These are phyloP conservation scores for Balanococcus diminutus DNA, from an alignment of 2,888 invertebrate genomes.

Conservation along the genomic window DNA sequence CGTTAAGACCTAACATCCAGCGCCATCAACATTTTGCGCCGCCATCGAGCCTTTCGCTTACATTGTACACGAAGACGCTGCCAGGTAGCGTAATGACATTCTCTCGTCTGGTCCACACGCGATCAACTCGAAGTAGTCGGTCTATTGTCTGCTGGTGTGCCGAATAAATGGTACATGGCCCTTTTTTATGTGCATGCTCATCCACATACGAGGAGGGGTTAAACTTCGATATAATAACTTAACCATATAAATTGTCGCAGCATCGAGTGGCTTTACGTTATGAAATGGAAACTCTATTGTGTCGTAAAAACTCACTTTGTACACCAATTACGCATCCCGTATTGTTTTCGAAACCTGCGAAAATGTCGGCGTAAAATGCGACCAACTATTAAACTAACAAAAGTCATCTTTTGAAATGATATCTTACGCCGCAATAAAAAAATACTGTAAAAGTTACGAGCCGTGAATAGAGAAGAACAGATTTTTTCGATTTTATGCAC, in stretches of 20 bases:
- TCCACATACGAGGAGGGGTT: not conserved
- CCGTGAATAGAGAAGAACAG: conserved; percentile 34
- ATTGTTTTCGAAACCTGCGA: not conserved
- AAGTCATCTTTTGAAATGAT: conserved; percentile 37
- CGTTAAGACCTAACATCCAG: conserved; percentile 31
- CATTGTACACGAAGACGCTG: not conserved
- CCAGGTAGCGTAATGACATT: not conserved
- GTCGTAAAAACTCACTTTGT: conserved; percentile 7
- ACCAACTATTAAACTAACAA: conserved; percentile 34
- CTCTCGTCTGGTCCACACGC: not conserved
- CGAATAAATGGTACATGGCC: not conserved
- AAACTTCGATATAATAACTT: not conserved
- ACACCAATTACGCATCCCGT: conserved; percentile 13
- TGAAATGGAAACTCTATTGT: not conserved
- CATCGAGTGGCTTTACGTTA: not conserved
- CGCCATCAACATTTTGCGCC: conserved; percentile 4
- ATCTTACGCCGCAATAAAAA: conserved; percentile 31
- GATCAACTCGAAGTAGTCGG: not conserved
- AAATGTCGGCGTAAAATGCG: conserved; percentile 33
- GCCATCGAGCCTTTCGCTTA: not conserved
- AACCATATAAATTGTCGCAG: not conserved
- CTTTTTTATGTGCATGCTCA: not conserved
- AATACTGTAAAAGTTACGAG: conserved; percentile 37
- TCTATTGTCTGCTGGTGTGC: not conserved
- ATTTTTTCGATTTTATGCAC: conserved; percentile 34